Evolutionary conservation across 2,113 vertebrate species (phyloP), one percentile per base, ranked within the genome.

Genomic region (Plecotus auritus): DNA sequence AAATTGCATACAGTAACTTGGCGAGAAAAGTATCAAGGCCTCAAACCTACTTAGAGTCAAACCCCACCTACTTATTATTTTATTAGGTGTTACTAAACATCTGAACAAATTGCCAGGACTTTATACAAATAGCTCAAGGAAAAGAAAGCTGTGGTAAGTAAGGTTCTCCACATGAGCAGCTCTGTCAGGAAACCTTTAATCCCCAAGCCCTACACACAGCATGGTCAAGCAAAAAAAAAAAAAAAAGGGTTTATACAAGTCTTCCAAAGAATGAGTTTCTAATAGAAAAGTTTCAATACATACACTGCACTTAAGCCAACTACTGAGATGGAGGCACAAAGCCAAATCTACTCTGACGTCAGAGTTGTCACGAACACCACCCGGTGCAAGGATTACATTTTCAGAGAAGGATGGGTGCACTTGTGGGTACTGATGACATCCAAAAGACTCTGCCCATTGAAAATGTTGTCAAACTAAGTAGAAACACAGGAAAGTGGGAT

Each of bases 81-180:
- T 94, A 95, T 95, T 95, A 96, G 97, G 59, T 90, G 69, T 92
- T 85, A 84, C 88, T 90, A 85, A 94, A 96, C 81, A 90, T 77
- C 92, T 95, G 86, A 93, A 95, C 92, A 90, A 95, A 95, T 59
- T 72, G 85, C 84, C 86, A 85, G 85, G 88, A 77, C 45, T 49
- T 77, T 77, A 69, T 85, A 93, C 67, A 64, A 94, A 93, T 20
- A 90, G 56, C 85, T 80, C 69, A 83, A 94, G 77, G 78, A 85
- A 95, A 90, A 78, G 69, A 87, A 82, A 81, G 32, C 47, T 69
- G 49, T 72, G 67, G 81, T 84, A 66, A 95, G 81, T 69, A 51
- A 94, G 94, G 69, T 69, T 90, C 78, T 80, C 77, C 67, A 30
- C 45, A 35, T 17, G 37, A 95, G 69, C 61, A 80, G 67, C 81